A percentile compares a stretch with the other conserved stretches of the same genome.
Evolutionary conservation across 2,113 vertebrate species (phyloP).

Genomic region (Pagrus major): DNA sequence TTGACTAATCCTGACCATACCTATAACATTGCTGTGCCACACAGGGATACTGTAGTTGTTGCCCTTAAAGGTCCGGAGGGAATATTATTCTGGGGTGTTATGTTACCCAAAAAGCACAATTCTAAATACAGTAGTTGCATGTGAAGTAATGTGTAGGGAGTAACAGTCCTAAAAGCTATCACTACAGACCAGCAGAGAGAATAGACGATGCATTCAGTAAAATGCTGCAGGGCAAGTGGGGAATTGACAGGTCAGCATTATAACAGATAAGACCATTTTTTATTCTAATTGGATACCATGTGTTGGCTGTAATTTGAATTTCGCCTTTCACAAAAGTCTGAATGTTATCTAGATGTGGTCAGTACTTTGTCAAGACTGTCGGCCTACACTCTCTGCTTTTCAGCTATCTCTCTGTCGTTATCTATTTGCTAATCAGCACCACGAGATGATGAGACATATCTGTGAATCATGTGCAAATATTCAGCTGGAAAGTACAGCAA

Average conservation of each 20-base stretch:
- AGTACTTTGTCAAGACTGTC: not conserved
- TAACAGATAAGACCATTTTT: not conserved
- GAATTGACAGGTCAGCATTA: not conserved
- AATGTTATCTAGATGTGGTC: not conserved
- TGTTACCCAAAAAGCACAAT: not conserved
- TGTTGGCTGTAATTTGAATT: not conserved
- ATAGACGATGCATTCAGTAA: not conserved
- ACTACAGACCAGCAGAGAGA: not conserved
- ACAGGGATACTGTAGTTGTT: too few relatives aligned
- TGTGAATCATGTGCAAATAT: not conserved
- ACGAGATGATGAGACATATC: not conserved
- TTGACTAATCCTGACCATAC: too few relatives aligned
- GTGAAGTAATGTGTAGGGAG: not conserved
- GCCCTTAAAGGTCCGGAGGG: too few relatives aligned
- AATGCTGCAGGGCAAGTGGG: not conserved
- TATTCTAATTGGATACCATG: not conserved
- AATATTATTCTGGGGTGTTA: too few relatives aligned
- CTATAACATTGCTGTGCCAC: too few relatives aligned
- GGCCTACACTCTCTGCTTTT: not conserved
- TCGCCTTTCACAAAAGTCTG: not conserved
- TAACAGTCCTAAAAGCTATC: not conserved
- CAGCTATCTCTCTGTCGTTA: too few relatives aligned
- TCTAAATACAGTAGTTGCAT: not conserved
- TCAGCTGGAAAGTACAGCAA: not conserved
- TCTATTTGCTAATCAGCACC: not conserved